phyloP scores from a whole-genome alignment of 2,888 invertebrate genomes.

The Drosophila algonquin region DNA sequence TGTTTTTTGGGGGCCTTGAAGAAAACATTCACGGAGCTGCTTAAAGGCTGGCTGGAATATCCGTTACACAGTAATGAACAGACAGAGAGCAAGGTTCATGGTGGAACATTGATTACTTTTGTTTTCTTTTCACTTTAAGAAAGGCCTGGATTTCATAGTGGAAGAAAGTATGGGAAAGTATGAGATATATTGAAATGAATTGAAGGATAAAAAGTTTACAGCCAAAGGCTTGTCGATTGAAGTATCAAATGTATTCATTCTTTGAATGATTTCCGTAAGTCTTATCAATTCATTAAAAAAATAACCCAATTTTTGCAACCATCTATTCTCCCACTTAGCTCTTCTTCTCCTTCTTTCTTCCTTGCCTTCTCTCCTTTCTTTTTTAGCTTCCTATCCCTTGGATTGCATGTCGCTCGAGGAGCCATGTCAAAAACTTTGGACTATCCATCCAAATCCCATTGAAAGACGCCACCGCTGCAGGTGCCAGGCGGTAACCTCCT shows the following conservation, averaged over 20 bases:
- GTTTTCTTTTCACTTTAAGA: neutral
- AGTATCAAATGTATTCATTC: neutral
- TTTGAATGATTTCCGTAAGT: neutral
- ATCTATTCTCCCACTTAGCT: neutral
- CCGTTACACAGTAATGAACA: neutral
- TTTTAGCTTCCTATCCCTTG: neutral
- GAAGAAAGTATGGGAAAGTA: too few species aligned
- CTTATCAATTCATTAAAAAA: neutral
- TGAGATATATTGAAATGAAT: too few species aligned
- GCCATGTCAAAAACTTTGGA: conserved; percentile 32
- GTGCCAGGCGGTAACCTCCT: conserved; percentile 34
- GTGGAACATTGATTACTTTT: neutral
- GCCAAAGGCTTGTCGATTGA: neutral
- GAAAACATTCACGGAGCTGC: conserved; percentile 5
- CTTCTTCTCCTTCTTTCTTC: too few species aligned
- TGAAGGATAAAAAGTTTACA: too few species aligned
- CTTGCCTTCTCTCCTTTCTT: neutral
- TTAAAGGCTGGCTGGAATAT: neutral
- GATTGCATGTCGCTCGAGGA: conserved; percentile 26
- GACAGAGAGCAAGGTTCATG: neutral
- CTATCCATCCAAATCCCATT: conserved; percentile 15
- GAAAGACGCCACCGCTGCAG: conserved; percentile 12
- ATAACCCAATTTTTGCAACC: neutral
- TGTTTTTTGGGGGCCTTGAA: neutral
- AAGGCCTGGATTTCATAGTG: neutral